Conservation (phyloP, 1,140 invertebrate genomes). For the Drosophila jambulina region DNA sequence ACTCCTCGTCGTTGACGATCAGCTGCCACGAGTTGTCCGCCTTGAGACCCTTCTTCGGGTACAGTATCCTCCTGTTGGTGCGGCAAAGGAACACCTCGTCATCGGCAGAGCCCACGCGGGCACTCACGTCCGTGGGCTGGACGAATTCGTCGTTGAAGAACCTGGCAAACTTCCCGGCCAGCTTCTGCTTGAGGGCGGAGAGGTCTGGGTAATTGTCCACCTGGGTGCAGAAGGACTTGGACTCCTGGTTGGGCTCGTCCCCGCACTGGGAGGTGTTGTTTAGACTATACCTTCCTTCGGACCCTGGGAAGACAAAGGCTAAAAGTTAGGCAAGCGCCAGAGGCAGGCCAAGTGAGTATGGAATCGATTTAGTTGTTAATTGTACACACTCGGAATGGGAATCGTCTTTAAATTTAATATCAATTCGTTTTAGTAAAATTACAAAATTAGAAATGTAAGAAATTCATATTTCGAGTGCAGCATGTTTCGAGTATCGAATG, state of each 20-base stretch:
- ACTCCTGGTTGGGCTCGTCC: constrained; percentile 49
- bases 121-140: constrained; percentile 49
- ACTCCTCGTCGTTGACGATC: constrained; percentile 76
- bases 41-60: constrained; percentile 55
- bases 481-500: constrained; percentile 42
- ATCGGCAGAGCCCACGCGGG: constrained; percentile 45
- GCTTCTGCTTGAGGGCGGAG: constrained; percentile 53
- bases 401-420: background rate
- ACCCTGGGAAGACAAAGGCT: constrained; percentile 74
- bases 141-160: constrained; percentile 65
- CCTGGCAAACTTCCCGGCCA: constrained; percentile 52
- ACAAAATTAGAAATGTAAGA: background rate
- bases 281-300: constrained; percentile 21
- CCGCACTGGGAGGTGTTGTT: constrained; percentile 27
- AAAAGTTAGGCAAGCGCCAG: constrained; percentile 66
- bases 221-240: constrained; percentile 70
- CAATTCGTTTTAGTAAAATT: background rate
- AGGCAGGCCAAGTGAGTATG: constrained; percentile 55
- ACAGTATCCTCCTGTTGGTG: constrained; percentile 46
- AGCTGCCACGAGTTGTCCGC: constrained; percentile 66
- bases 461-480: constrained; percentile 1
- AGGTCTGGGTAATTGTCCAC: constrained; percentile 73
- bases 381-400: constrained; percentile 15
- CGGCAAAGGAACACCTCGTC: constrained; percentile 65
- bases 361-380: constrained; percentile 70